Evolutionary conservation across 2,888 invertebrate genomes (phyloP), one percentile per base, ranked within the genome.

Genomic region (Sipunculus nudus): DNA sequence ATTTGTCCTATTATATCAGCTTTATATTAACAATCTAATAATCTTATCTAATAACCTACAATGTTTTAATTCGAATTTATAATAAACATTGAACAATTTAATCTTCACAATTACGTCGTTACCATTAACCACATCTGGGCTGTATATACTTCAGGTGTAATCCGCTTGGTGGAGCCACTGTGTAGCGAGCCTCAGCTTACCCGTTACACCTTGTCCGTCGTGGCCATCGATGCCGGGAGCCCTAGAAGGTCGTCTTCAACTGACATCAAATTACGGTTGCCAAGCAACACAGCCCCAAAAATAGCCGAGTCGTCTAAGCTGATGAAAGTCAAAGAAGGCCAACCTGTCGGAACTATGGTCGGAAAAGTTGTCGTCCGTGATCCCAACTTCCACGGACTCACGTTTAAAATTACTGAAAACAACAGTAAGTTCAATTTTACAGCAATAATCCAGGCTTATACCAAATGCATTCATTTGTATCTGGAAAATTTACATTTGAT

Each of bases 191-290:
- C 66, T 32, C 21, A 59, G 29, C 28, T 58, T 19, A 53, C 57
- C 6, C 41, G 49, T 21, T 70, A 68, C 46, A 31, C 29, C 1
- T 46, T 70, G n/a, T 35, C 47, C 10, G 50, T 70, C 3, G 47
- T 63, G 46, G 70, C 61, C 6, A 35, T 59, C 3, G 70, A 70
- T 38, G 66, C 60, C 23, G 70, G 70, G 2, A 40, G 49, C 1
- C 68, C 68, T 6, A 43, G 61, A 16, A 49, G 39, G 32, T 48
- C 52, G 25, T 39, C 53, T 21, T 38, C 47, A 13, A 58, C 61
- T 10, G 53, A 39, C 10, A 55, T 70, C 31, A 62, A 40, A 21
- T 58, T 70, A 40, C 8, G 25, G 8, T 65, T 70, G 13, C 65
- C 70, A 1, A 35, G 61, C 13, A 68, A 67, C 32, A 61, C 56